Evolutionary conservation across 1,140 invertebrate genomes (phyloP), one percentile per base, ranked within the genome.

Genomic region (Marisa cornuarietis): DNA sequence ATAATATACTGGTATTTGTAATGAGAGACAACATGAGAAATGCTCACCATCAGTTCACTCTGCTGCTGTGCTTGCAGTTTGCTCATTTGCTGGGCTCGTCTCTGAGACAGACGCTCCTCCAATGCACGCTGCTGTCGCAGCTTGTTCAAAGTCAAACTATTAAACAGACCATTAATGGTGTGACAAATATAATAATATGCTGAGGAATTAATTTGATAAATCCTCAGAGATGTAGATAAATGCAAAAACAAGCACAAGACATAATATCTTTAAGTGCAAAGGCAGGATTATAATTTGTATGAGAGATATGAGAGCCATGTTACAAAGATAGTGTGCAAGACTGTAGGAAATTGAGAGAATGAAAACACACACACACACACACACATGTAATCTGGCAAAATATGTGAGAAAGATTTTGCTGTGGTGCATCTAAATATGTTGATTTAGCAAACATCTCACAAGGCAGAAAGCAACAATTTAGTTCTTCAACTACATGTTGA

Each of bases 121-220:
- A 90, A 73, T 83, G 90, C 87, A 61, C 86, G 83, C 72, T 88
- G 86, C 83, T 90, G 90, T 58, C 86, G 83, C 62, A 90, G 82
- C 76, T 90, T 90, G 79, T 87, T 90, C 69, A 90, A 79, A 10
- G 90, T 90, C 54, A 90, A 81, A 78, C 88, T 90, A 72, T 51
- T 80, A 77, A 73, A 51, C 74, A 71, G 72, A 73, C 20, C 42
- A n/a, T 61, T 54, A 11, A 71, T 51, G n/a, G 18, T 71, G 49
- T 31, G 65, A 20, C 52, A 76, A 10, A 71, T 24, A 68, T 68
- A 31, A 18, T 9, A 24, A 69, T 10, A 20, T 31, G 24, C 13
- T 14, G 66, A 65, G 18, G 7, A 65, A 24, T 65, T 6, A 65
- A 20, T 24, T 24, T 20, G 62, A 20, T 65, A 65, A 65, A 24